A percentile compares a stretch with the other conserved stretches of the same genome.
Evolutionary conservation across 1,140 invertebrate species (phyloP).

Genomic region (Caenorhabditis elegans): WBcel235 BX284606.5:6496501-6497000

Average conservation of each 20-base stretch:
- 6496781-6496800: neutral
- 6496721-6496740: neutral
- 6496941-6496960: neutral
- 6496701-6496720: constrained; percentile 11
- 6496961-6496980: neutral
- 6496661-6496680: constrained; percentile 6
- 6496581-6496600: neutral
- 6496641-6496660: neutral
- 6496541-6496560: too few relatives aligned
- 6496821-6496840: neutral
- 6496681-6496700: constrained; percentile 9
- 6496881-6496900: too few relatives aligned
- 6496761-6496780: neutral
- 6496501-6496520: too few relatives aligned
- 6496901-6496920: too few relatives aligned
- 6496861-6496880: too few relatives aligned
- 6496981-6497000: neutral
- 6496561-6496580: too few relatives aligned
- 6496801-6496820: neutral
- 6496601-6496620: neutral
- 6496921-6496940: too few relatives aligned
- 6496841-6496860: too few relatives aligned
- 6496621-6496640: neutral
- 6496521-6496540: too few relatives aligned
- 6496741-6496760: neutral